Conservation (phyloP, 2,888 invertebrate species). For the Dicycla oo region DNA sequence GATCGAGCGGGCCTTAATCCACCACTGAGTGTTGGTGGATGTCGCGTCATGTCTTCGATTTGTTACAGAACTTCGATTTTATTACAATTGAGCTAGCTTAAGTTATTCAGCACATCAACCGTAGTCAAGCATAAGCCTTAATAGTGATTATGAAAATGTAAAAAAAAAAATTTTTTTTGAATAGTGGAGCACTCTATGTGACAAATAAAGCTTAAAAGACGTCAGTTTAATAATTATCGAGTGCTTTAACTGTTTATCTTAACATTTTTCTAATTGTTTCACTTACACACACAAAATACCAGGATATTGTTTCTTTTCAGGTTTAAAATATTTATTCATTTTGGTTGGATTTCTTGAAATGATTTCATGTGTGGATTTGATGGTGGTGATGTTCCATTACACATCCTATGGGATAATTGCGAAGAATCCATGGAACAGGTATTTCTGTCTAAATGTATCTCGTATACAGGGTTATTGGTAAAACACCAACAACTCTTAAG, state of each 20-base stretch:
- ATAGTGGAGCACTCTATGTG: not conserved
- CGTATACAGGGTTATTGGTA: no score
- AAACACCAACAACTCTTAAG: no score
- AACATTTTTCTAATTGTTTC: not conserved
- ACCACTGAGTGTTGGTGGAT: not conserved
- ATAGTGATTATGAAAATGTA: not conserved
- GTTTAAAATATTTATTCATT: slow-evolving; percentile 65
- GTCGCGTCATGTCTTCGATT: not conserved
- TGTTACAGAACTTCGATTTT: not conserved
- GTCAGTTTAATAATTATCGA: not conserved
- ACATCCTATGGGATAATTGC: slow-evolving; percentile 63
- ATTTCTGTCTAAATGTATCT: not conserved
- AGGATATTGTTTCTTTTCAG: slow-evolving; percentile 58
- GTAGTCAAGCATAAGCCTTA: not conserved
- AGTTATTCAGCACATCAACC: no score
- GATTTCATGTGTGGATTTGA: slow-evolving; percentile 51
- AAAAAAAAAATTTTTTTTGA: not conserved
- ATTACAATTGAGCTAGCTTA: not conserved
- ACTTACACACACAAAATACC: no score
- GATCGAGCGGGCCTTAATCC: not conserved
- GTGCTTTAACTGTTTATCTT: not conserved
- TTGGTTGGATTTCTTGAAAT: slow-evolving; percentile 64
- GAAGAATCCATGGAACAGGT: slow-evolving; percentile 78
- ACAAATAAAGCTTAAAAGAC: not conserved
- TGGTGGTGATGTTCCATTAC: slow-evolving; percentile 66